These are phyloP conservation scores for Heterohyrax brucei DNA, from an alignment of 2,797 vertebrate genomes.

Conservation along the genomic window DNA sequence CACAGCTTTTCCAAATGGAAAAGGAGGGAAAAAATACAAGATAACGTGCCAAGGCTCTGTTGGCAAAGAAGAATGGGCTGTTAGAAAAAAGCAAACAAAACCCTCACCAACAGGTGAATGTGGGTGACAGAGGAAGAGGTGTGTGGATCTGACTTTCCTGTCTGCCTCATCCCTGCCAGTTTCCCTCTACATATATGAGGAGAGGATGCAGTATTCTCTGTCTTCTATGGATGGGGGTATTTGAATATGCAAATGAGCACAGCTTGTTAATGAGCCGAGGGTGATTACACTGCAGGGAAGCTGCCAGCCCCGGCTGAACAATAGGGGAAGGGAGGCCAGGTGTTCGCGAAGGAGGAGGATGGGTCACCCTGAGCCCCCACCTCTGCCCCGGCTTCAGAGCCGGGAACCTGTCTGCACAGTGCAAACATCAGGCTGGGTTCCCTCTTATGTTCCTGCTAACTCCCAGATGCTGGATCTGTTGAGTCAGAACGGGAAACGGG, in stretches of 20 bases:
- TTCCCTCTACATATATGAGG: slow-evolving; percentile 43
- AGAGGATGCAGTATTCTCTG: slow-evolving; percentile 44
- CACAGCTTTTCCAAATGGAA: slow-evolving; percentile 54
- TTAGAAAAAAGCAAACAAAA: not conserved
- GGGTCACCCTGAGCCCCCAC: not conserved
- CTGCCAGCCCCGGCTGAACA: slow-evolving; percentile 73
- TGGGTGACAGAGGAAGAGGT: not conserved
- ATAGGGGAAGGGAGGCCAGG: slow-evolving; percentile 81
- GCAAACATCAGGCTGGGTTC: not conserved
- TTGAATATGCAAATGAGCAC: slow-evolving; percentile 84
- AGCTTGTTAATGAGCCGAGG: slow-evolving; percentile 81
- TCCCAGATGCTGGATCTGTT: slow-evolving; percentile 11
- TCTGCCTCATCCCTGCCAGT: slow-evolving; percentile 44
- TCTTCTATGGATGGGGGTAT: slow-evolving; percentile 73
- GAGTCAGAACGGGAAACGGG: not conserved
- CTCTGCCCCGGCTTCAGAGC: not conserved
- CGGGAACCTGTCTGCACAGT: not conserved
- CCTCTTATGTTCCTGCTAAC: not conserved
- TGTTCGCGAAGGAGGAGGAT: slow-evolving; percentile 49
- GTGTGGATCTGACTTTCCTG: slow-evolving; percentile 54
- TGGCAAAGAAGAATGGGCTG: slow-evolving; percentile 40
- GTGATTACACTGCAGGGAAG: slow-evolving; percentile 82
- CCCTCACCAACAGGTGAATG: slow-evolving; percentile 65
- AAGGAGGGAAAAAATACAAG: not conserved
- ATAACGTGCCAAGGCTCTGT: slow-evolving; percentile 22